Base-by-base conservation (phyloP, 37 sponge, comb jelly and placozoan species). In the Oscarella lobularis region DNA sequence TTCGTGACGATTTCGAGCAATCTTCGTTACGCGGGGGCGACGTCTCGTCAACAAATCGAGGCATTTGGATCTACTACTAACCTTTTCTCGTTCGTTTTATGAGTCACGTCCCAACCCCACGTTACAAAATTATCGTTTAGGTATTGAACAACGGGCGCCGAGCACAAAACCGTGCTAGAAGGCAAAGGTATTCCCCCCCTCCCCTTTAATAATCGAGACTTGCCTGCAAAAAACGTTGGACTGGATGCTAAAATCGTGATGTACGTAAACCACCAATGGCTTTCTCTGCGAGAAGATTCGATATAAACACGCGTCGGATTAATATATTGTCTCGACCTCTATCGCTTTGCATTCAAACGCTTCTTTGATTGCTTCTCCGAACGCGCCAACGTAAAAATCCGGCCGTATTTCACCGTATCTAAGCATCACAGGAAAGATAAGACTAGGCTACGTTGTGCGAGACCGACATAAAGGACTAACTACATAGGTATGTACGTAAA, bases 71-170 rank as follows among this genome's bases (percentile, higher is more conserved):
- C 60, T 41, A 76, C 37, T 14, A 76, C 55, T 20, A 41, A 78
- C 79, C 40, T 27, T 77, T 55, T 38, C 39, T 3, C 37, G 40
- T 78, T 78, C 20, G 40, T 78, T 2, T 73, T 73, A 3, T 75
- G 5, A 36, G 95, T 90, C 75, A 94, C 82, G 81, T 94, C 95
- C 95, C 95, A 94, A 32, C 88, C 95, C 95, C 95, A 94, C 0
- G 83, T 69, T 35, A 90, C 68, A 68, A 75, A 94, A 83, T 94
- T 90, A 31, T 66, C 31, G 1, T 85, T 74, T 3, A 94, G 84
- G 35, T 75, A 87, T 81, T 73, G 82, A 9, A 90, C 88, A 1
- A 94, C 79, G 3, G 86, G 82, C 41, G 85, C 95, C 36, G 78
- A 66, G 40, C 95, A 94, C 20, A 94, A 81, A 31, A 90, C 67